Evolutionary conservation across 1,140 invertebrate species (phyloP).

Genomic region (Cyrtorhinus lividipennis): DNA sequence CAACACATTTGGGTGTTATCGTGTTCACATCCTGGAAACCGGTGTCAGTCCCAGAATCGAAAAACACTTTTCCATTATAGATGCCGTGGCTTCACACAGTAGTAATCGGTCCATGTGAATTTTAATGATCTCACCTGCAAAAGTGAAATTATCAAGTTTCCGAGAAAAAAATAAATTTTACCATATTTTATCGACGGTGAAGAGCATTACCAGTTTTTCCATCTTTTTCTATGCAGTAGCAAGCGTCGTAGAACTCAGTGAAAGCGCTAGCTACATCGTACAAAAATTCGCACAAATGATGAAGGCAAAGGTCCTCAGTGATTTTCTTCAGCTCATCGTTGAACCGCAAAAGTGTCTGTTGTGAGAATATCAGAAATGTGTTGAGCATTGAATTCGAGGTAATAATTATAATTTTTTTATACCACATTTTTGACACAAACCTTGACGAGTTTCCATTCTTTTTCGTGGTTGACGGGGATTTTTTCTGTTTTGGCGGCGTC

Average conservation of each 20-base stretch:
- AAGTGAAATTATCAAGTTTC: background rate
- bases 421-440: constrained; percentile 27
- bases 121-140: constrained; percentile 48
- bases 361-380: background rate
- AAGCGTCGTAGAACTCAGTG: constrained; percentile 94
- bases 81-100: constrained; percentile 83
- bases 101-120: constrained; percentile 78
- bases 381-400: too few species aligned
- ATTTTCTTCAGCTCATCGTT: constrained; percentile 77
- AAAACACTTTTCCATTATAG: constrained; percentile 74
- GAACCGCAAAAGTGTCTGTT: constrained; percentile 52
- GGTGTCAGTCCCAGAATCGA: constrained; percentile 83
- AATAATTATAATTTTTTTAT: too few species aligned
- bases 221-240: constrained; percentile 94
- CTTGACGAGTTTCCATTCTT: constrained; percentile 92
- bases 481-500: constrained; percentile 38
- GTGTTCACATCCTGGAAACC: constrained; percentile 81
- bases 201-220: constrained; percentile 31
- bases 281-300: constrained; percentile 87
- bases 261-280: constrained; percentile 89
- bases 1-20: too few species aligned
- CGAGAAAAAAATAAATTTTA: too few species aligned
- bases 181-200: background rate
- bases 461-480: constrained; percentile 67
- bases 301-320: constrained; percentile 68